Evolutionary conservation across 2,797 vertebrate genomes (phyloP), one percentile per base, ranked within the genome.

Genomic region (Takifugu rubripes): DNA sequence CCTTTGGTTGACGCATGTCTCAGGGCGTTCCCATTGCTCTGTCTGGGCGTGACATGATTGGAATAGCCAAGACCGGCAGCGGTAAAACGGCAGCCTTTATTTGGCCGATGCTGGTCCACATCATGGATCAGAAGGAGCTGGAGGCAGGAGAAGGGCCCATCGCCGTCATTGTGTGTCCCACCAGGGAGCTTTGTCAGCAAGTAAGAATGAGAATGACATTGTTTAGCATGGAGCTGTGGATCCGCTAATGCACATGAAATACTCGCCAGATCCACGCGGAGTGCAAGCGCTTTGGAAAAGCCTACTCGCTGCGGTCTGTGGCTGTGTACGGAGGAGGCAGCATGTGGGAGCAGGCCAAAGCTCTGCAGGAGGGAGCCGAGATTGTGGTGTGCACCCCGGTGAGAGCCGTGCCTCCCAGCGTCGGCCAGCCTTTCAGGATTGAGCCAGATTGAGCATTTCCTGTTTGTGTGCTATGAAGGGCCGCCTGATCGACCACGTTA

Each of bases 291-390:
- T 99, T 99, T 59, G 97, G 97, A 15, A 99, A 99, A 83, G 97
- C 93, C 0, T 99, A 99, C 57, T 97, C 97, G 16, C 83, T 99
- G 84, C 95, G 96, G 47, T 99, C 97, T 0, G 97, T 99, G 63
- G 97, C 97, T 0, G 97, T 99, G n/a, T 99, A 99, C 5, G 97
- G 97, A 82, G 97, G 97, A 58, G 97, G 97, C 59, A 99, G 96
- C 88, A 99, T 99, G 97, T 99, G 97, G 97, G 97, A 99, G 75
- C 97, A 99, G 70, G 96, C 97, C 80, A 99, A 99, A 64, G 97
- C 96, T 56, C 91, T 99, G 61, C 97, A 99, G 84, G 97, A 99
- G 65, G 97, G 97, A 24, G 95, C 97, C 24, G 97, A 99, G 84
- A 98, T 99, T 3, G 96, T 99, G 12, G 97, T 99, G 51, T 99